A percentile compares a stretch with the other conserved stretches of the same genome.
Conservation (phyloP, 2,797 vertebrate species). For the Pogonophryne albipinna region DNA sequence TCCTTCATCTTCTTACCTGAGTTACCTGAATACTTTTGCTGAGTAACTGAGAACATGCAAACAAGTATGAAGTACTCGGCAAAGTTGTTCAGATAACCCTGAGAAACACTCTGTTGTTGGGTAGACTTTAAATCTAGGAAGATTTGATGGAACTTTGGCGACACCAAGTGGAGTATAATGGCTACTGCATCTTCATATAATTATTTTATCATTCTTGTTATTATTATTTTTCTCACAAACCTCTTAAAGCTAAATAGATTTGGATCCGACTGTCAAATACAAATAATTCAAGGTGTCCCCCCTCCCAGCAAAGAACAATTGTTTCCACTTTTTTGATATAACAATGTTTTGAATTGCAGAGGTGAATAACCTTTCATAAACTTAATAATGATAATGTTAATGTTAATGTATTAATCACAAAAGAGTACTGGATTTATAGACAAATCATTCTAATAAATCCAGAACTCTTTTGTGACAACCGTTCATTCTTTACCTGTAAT, state of each 20-base stretch:
- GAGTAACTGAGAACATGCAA: conserved; percentile 1
- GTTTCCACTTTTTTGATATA: background rate
- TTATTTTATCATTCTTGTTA: background rate
- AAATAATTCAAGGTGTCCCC: too few relatives aligned
- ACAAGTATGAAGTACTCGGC: background rate
- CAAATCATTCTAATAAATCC: too few relatives aligned
- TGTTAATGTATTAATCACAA: too few relatives aligned
- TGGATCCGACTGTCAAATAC: background rate
- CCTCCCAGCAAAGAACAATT: background rate
- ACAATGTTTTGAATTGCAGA: too few relatives aligned
- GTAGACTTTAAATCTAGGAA: conserved; percentile 51
- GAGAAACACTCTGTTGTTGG: conserved; percentile 63
- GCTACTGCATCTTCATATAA: conserved; percentile 25
- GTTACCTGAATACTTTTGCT: background rate
- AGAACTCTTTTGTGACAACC: too few relatives aligned
- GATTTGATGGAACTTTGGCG: conserved; percentile 57
- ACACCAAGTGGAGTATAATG: conserved; percentile 42
- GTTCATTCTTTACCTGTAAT: too few relatives aligned
- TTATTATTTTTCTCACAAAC: background rate
- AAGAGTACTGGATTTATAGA: too few relatives aligned
- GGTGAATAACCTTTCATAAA: background rate
- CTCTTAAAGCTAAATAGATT: background rate
- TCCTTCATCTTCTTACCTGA: background rate
- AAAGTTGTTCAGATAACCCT: conserved; percentile 20
- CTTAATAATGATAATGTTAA: too few relatives aligned